A percentile compares a stretch with the other conserved stretches of the same genome.
These are phyloP conservation scores for Platygyra sinensis DNA, from an alignment of 64 coral and sea anemone genomes.

Conservation along the genomic window DNA sequence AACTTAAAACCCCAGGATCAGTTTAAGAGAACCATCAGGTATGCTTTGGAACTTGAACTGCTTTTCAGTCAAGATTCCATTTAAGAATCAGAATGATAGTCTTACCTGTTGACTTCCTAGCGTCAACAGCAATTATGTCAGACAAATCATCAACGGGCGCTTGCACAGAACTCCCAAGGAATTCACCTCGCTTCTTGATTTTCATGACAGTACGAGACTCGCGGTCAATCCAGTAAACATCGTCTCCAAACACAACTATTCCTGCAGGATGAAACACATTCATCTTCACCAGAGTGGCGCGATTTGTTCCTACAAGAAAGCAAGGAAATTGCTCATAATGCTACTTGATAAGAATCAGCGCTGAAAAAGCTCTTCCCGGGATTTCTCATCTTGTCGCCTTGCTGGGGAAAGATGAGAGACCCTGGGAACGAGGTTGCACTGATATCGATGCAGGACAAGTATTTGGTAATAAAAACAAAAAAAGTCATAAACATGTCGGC, in stretches of 20 bases:
- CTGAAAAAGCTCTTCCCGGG: too few species aligned
- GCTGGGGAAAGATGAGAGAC: too few species aligned
- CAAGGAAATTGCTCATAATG: neutral
- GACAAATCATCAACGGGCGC: neutral
- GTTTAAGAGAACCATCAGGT: too few species aligned
- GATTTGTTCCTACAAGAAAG: neutral
- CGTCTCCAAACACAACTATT: neutral
- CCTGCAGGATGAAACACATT: neutral
- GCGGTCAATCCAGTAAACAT: constrained; percentile 24
- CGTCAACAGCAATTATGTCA: constrained; percentile 13
- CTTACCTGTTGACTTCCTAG: constrained; percentile 5
- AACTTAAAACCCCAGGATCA: too few species aligned
- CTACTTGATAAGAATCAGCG: too few species aligned
- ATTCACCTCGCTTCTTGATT: neutral
- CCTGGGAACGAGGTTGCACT: too few species aligned
- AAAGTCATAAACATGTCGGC: too few species aligned
- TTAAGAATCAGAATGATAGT: neutral
- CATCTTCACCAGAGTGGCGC: neutral
- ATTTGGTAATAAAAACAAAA: too few species aligned
- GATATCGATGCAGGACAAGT: too few species aligned
- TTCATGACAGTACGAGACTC: neutral
- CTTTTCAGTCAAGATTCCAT: neutral
- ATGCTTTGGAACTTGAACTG: too few species aligned
- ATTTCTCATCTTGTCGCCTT: too few species aligned
- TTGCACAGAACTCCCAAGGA: neutral